Base-by-base conservation (phyloP, 2,797 vertebrate species). In the Acipenser oxyrinchus region DNA sequence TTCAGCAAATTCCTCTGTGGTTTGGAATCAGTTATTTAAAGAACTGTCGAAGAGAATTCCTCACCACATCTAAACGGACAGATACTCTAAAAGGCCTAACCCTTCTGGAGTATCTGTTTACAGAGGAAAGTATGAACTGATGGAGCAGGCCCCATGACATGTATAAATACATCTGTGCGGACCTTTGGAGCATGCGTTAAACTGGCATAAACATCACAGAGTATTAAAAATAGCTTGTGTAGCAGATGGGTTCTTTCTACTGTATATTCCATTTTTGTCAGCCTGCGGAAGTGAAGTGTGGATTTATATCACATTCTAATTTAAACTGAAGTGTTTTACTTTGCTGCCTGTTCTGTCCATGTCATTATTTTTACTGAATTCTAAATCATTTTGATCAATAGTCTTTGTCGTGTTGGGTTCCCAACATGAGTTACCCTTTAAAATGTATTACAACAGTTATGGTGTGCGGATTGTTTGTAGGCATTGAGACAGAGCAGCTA, bases 101-200 rank as follows among this genome's bases (percentile, higher is more conserved):
- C 62, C 69, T 69, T 72, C 66, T 75, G 66, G 62, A 9, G 53
- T 82, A 83, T 82, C 78, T 78, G 71, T 83, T 81, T 77, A 78
- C 74, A 76, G 65, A 75, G 68, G 63, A 71, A 78, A 65, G 0
- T 57, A 68, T 76, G 74, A 74, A 67, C 68, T 76, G 71, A 69
- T 74, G 73, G 72, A 69, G 67, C 8, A 51, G 55, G 74, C 77
- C 75, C 74, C 76, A 77, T 79, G 75, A 75, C 75, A 80, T 73
- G 78, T 72, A 73, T 66, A 65, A 73, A 72, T 71, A 78, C 71
- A 71, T 80, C 64, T 73, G 69, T n/a, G 68, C 70, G 53, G 69
- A 67, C 49, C 58, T 71, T 70, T 58, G 13, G 6, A 13, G 55
- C 55, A 58, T n/a, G 6, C 11, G 6, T 53, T 53, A 53, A 53